phyloP scores from a whole-genome alignment of 2,888 invertebrate species.

The Elmis aenea region DNA sequence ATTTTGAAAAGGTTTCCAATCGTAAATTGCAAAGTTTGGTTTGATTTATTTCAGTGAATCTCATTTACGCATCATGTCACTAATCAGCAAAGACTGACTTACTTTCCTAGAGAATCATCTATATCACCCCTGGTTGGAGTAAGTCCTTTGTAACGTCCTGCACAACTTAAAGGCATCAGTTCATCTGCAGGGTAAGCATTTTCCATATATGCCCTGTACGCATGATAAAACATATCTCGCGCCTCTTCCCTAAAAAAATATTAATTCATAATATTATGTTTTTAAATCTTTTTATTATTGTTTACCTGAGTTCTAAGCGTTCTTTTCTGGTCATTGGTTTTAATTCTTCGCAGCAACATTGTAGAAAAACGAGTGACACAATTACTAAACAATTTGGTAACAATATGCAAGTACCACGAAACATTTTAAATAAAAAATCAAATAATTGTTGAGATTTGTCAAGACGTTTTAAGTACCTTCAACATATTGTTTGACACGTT shows the following conservation, averaged over 20 bases:
- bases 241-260: slow-evolving; percentile 71
- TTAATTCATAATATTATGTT: background rate
- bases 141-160: slow-evolving; percentile 84
- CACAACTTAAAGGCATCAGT: slow-evolving; percentile 93
- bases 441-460: slow-evolving; percentile 27
- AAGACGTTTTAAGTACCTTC: slow-evolving; percentile 21
- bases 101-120: slow-evolving; percentile 97
- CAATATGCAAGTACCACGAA: slow-evolving; percentile 26
- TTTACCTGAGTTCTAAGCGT: slow-evolving; percentile 60
- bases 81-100: slow-evolving; percentile 45
- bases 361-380: slow-evolving; percentile 10
- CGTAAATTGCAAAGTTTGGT: no score
- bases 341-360: slow-evolving; percentile 25
- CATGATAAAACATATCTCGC: slow-evolving; percentile 95
- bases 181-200: slow-evolving; percentile 99
- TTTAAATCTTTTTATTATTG: no score
- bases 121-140: slow-evolving; percentile 92
- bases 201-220: slow-evolving; percentile 92
- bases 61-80: background rate
- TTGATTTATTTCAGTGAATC: background rate
- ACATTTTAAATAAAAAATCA: slow-evolving; percentile 28
- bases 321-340: slow-evolving; percentile 60
- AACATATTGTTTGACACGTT: slow-evolving; percentile 16
- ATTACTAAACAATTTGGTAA: slow-evolving; percentile 12
- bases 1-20: no score